A percentile compares a stretch with the other conserved stretches of the same genome.
These are phyloP conservation scores for Solea senegalensis DNA, from an alignment of 2,113 vertebrate species.

Conservation along the genomic window DNA sequence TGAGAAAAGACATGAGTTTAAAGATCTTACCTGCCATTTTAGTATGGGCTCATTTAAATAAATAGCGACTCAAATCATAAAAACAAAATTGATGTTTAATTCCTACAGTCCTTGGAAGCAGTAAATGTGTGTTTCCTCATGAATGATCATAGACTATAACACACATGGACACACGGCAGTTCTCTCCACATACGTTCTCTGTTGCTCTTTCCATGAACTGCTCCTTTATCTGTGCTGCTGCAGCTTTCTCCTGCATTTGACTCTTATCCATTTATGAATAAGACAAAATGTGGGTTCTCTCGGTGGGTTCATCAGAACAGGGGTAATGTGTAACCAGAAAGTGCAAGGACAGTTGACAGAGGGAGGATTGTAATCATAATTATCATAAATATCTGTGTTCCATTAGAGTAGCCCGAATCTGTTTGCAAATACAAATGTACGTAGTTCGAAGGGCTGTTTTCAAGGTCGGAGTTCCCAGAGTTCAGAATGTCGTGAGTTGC, in stretches of 20 bases:
- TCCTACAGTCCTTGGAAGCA: not conserved
- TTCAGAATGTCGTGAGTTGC: no score
- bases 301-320: constrained; percentile 8
- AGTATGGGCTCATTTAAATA: no score
- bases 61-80: not conserved
- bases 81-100: not conserved
- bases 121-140: not conserved
- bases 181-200: not conserved
- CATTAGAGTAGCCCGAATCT: no score
- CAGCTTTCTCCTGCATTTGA: constrained; percentile 14
- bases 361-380: no score
- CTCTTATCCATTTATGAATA: constrained; percentile 7
- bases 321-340: not conserved
- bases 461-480: no score
- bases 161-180: not conserved
- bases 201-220: constrained; percentile 6
- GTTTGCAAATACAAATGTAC: no score
- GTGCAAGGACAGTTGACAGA: not conserved
- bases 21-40: no score
- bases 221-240: constrained; percentile 2
- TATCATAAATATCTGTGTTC: no score
- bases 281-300: constrained; percentile 23
- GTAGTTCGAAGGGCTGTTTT: no score
- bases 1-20: no score
- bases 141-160: not conserved